phyloP scores from a whole-genome alignment of 2,797 vertebrate genomes.

The Cheracebus regulus region DNA sequence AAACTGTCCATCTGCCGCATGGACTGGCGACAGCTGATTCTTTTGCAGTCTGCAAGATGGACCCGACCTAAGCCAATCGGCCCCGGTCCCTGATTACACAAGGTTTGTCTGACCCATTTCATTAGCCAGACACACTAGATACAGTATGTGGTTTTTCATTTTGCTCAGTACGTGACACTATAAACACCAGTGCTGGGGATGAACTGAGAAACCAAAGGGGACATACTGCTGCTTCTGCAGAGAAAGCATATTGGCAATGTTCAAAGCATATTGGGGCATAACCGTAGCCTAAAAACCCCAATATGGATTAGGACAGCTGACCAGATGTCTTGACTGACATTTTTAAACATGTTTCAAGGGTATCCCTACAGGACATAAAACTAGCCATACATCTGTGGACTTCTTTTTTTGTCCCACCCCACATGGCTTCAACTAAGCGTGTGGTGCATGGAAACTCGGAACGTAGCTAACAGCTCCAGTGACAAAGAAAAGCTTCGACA shows the following conservation, averaged over 20 bases:
- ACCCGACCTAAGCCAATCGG: slow-evolving; percentile 87
- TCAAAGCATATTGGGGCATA: slow-evolving; percentile 91
- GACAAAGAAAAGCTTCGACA: slow-evolving; percentile 49
- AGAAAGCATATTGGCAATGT: slow-evolving; percentile 90
- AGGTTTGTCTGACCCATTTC: slow-evolving; percentile 87
- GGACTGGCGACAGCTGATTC: slow-evolving; percentile 90
- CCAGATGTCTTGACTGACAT: slow-evolving; percentile 91
- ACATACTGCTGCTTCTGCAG: slow-evolving; percentile 86
- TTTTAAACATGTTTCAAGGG: slow-evolving; percentile 87
- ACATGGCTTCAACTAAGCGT: slow-evolving; percentile 77
- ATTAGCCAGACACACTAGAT: slow-evolving; percentile 87
- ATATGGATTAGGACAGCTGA: slow-evolving; percentile 90
- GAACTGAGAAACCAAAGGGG: slow-evolving; percentile 86
- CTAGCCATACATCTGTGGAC: slow-evolving; percentile 87
- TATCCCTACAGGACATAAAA: slow-evolving; percentile 86
- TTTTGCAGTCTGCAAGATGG: slow-evolving; percentile 89
- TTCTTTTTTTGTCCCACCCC: slow-evolving; percentile 61
- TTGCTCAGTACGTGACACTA: slow-evolving; percentile 83
- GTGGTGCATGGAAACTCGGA: slow-evolving; percentile 71
- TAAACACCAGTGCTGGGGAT: slow-evolving; percentile 85
- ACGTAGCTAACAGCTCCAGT: slow-evolving; percentile 73
- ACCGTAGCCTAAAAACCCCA: slow-evolving; percentile 89
- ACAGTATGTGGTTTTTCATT: slow-evolving; percentile 86
- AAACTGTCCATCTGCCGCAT: slow-evolving; percentile 91
- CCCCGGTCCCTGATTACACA: slow-evolving; percentile 87